Evolutionary conservation across 2,888 invertebrate species (phyloP), one percentile per base, ranked within the genome.

Genomic region (Heliconius charithonia): DNA sequence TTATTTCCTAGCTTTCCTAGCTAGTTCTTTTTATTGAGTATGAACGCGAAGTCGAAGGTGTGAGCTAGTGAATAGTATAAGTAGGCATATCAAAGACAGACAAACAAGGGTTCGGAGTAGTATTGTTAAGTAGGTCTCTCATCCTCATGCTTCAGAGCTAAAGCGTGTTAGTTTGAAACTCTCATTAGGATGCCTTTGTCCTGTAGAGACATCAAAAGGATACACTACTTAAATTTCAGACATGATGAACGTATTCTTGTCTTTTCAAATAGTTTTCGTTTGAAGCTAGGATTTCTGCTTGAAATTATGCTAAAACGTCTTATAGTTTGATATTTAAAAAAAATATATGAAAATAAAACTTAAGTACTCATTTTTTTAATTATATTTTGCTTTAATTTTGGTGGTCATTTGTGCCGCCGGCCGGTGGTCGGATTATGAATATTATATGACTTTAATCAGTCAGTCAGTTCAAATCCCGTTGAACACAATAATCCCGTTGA

Each of bases 101-200:
- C 41, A 19, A 45, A 25, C 69, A 67, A 67, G 37, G 13, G 41
- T 9, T 13, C 59, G 25, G 2, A 72, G 59, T 37, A 37, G 22
- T 13, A 37, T 72, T 25, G 72, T 72, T 59, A 59, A 59, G 32
- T 72, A 59, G 72, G 32, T 37, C 32, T 72, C 72, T 56, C 59
- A 32, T 72, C 72, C 27, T 13, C 72, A 13, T 59, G 32, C 72
- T 56, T 59, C 22, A 56, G 59, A 13, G 37, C 13, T 32, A 37
- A 72, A 72, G 71, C 73, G 63, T 41, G 73, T 63, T 63, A 74
- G 62, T 74, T 74, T 74, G 74, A 63, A 63, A 63, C 63, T 74
- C 74, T 74, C 74, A 59, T 72, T 72, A 72, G 72, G 32, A 62
- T 59, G 71, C 72, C 37, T 37, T 72, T 72, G 59, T 72, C 32